These are phyloP conservation scores for Brassicogethes aeneus DNA, from an alignment of 2,888 invertebrate species.

Conservation along the genomic window DNA sequence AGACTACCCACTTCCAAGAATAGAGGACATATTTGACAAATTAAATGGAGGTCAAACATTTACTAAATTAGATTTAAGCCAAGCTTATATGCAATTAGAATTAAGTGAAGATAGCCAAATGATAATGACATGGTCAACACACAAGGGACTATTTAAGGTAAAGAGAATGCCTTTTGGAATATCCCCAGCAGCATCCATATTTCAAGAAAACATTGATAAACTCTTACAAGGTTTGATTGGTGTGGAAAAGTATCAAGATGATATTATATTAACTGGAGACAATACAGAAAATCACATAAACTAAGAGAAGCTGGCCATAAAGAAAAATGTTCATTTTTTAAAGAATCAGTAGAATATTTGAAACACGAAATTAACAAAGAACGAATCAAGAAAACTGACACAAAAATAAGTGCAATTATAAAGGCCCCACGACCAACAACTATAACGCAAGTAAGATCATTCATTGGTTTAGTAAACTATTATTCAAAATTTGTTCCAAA, in stretches of 20 bases:
- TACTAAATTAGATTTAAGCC: constrained; percentile 1
- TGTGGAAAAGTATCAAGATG: not conserved
- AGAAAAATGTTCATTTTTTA: too few relatives aligned
- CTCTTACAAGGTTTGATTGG: not conserved
- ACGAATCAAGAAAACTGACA: too few relatives aligned
- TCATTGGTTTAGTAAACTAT: too few relatives aligned
- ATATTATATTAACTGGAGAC: not conserved
- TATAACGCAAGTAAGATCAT: too few relatives aligned
- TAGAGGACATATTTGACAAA: constrained; percentile 5
- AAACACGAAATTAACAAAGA: too few relatives aligned
- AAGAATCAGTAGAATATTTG: not conserved
- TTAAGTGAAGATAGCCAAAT: constrained; percentile 1
- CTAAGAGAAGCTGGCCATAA: not conserved
- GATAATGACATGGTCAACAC: not conserved
- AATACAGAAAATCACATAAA: not conserved
- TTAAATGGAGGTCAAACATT: constrained; percentile 2
- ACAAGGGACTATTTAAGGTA: not conserved
- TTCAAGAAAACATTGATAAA: not conserved
- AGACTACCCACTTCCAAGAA: constrained; percentile 3
- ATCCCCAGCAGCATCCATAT: not conserved
- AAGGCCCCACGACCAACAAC: too few relatives aligned
- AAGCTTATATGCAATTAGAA: constrained; percentile 4
- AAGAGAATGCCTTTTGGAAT: not conserved
- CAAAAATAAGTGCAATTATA: too few relatives aligned
- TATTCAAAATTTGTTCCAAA: constrained; percentile 25